A percentile compares a stretch with the other conserved stretches of the same genome.
These are phyloP conservation scores for Stenoptilia bipunctidactyla DNA, from an alignment of 2,888 invertebrate species.

Conservation along the genomic window DNA sequence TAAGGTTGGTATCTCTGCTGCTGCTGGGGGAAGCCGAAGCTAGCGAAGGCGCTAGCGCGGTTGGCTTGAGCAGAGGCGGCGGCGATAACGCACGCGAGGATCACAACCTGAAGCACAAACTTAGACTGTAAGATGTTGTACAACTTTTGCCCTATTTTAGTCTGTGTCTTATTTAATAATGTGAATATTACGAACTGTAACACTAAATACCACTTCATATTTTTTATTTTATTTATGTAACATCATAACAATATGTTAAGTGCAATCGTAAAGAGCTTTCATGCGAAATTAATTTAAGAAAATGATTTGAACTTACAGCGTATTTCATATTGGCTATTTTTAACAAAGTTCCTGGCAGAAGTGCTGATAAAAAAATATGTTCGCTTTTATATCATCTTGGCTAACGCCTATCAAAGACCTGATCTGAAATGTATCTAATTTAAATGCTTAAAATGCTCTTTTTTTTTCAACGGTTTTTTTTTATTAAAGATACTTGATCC, in stretches of 20 bases:
- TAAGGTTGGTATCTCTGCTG: background rate
- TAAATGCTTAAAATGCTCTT: too few relatives aligned
- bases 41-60: background rate
- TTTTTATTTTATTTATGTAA: too few relatives aligned
- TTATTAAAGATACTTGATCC: too few relatives aligned
- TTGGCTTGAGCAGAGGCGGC: background rate
- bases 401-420: background rate
- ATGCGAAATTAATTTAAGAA: too few relatives aligned
- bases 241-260: too few relatives aligned
- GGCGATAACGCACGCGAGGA: background rate
- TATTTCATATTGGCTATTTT: slow-evolving; percentile 11
- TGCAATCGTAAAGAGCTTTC: too few relatives aligned
- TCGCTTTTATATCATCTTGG: background rate
- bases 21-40: background rate
- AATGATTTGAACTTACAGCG: slow-evolving; percentile 15
- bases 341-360: background rate
- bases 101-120: background rate
- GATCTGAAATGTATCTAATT: background rate
- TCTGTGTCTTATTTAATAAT: too few relatives aligned
- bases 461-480: too few relatives aligned
- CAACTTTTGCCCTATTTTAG: too few relatives aligned
- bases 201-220: too few relatives aligned
- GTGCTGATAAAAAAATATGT: background rate
- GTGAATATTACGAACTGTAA: too few relatives aligned
- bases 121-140: background rate